Percentiles rank a stretch among this genome's conserved stretches.
phyloP scores from a whole-genome alignment of 2,888 invertebrate genomes.

The Allolobophora icterica region DNA sequence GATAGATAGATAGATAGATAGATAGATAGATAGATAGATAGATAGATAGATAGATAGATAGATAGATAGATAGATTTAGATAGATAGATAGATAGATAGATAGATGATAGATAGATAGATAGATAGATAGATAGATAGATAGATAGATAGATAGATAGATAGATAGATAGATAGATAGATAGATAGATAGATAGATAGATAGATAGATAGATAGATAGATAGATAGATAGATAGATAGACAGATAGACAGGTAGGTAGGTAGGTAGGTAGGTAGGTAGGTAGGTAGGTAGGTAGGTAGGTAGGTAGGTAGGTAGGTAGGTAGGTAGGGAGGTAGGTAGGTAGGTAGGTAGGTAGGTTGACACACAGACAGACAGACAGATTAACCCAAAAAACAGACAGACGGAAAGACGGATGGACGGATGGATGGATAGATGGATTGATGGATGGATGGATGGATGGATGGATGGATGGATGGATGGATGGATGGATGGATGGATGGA shows the following conservation, averaged over 20 bases:
- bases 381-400: neutral
- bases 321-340: neutral
- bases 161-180: neutral
- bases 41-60: neutral
- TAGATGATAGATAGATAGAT: neutral
- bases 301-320: neutral
- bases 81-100: neutral
- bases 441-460: too few species aligned
- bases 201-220: too few species aligned
- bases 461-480: too few species aligned
- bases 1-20: neutral
- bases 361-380: neutral
- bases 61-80: neutral
- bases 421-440: neutral
- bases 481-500: too few species aligned
- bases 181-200: too few species aligned
- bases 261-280: neutral
- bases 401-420: neutral
- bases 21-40: neutral
- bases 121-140: neutral
- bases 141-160: neutral
- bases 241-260: neutral
- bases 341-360: neutral
- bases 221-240: neutral
- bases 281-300: neutral